Evolutionary conservation across 1,140 invertebrate species (phyloP), one percentile per base, ranked within the genome.

Genomic region (Vanessa tameamea): DNA sequence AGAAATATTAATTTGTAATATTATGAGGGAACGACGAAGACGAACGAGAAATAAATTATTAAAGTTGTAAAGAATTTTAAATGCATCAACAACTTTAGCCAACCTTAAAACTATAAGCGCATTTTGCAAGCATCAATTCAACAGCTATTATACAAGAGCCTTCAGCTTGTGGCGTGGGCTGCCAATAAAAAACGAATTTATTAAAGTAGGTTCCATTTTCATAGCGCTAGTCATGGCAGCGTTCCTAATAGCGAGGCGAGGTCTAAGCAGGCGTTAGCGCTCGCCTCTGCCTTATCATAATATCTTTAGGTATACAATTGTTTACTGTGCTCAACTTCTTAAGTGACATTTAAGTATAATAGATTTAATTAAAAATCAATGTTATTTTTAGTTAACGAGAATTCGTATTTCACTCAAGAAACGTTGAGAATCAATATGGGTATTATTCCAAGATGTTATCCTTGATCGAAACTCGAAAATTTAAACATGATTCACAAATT

Each of bases 91-190:
- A 23, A 57, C 53, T 20, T n/a, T n/a, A 43, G 37, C 15, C 50
- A 20, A 57, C 23, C 53, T 57, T 57, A 57, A 57, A 57, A 57
- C 53, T 23, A 57, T 57, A 57, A 57, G 53, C 53, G 53, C 53
- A 57, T 57, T 57, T 57, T 23, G 53, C 20, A 57, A n/a, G 53
- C 53, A 57, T 57, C 53, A 57, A 23, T 57, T 57, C 53, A 23
- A 16, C 13, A 8, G 20, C 53, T 57, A 57, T 57, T 57, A 57
- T 23, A 20, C 53, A n/a, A 57, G 53, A 53, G 50, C 50, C 50
- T 53, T 16, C 50, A 20, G 50, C 15, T n/a, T 53, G 15, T 8
- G 8, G 51, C 16, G 12, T 16, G 16, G 53, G 9, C 9, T 16
- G 16, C 53, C 20, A 57, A 23, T 23, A 57, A 57, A 53, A 57